Evolutionary conservation across 1,140 invertebrate species (phyloP).

Genomic region (Apis mellifera): Amel_HAv3.1 CM009940.2:6855501-6856000

Average conservation of each 20-base stretch:
- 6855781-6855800: not conserved
- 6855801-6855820: not conserved
- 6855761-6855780: not conserved
- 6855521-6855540: constrained; percentile 32
- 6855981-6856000: not conserved
- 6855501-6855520: constrained; percentile 36
- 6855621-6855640: constrained; percentile 76
- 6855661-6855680: constrained; percentile 73
- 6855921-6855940: too few species aligned
- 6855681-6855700: constrained; percentile 72
- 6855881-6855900: too few species aligned
- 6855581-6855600: constrained; percentile 75
- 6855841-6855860: not conserved
- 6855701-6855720: constrained; percentile 64
- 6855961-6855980: not conserved
- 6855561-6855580: constrained; percentile 69
- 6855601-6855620: constrained; percentile 72
- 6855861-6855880: not conserved
- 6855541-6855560: constrained; percentile 57
- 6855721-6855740: constrained; percentile 40
- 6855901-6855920: not conserved
- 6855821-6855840: not conserved
- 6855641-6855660: constrained; percentile 70
- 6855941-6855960: not conserved
- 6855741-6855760: not conserved